Percentiles rank a stretch among this genome's conserved stretches.
Conservation (phyloP, 2,888 invertebrate genomes). For the Thecophora atra region DNA sequence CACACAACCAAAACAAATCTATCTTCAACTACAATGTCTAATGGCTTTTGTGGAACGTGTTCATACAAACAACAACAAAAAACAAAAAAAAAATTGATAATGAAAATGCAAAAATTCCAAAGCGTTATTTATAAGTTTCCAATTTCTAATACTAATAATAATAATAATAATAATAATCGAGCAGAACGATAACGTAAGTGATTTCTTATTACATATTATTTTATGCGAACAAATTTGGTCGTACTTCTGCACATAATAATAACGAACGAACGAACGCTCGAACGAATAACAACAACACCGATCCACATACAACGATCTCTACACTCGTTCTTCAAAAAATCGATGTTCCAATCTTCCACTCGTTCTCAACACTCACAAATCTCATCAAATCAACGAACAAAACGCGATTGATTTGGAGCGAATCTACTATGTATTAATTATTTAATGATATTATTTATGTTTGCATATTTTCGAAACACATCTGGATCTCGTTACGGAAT, state of each 20-base stretch:
- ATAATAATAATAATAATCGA: constrained; percentile 37
- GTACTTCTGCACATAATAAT: background rate
- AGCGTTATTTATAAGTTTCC: constrained; percentile 54
- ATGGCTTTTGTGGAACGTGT: constrained; percentile 52
- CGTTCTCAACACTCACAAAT: background rate
- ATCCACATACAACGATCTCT: constrained; percentile 12
- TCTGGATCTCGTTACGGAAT: background rate
- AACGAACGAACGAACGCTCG: constrained; percentile 20
- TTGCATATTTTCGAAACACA: background rate
- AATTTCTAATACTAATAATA: constrained; percentile 47
- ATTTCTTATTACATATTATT: constrained; percentile 30
- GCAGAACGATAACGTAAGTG: constrained; percentile 41
- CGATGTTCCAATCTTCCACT: background rate
- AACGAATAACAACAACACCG: constrained; percentile 25
- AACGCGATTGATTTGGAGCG: constrained; percentile 14
- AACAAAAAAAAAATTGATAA: constrained; percentile 13
- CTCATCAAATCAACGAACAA: background rate
- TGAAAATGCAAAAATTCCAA: constrained; percentile 30
- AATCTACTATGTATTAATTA: constrained; percentile 1
- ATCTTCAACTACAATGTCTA: constrained; percentile 25
- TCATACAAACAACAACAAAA: constrained; percentile 42
- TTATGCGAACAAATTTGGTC: constrained; percentile 9
- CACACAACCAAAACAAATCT: constrained; percentile 22
- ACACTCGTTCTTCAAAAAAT: background rate
- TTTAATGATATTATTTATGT: background rate